Base-by-base conservation (phyloP, 1,140 invertebrate genomes). In the Anadara kagoshimensis region DNA sequence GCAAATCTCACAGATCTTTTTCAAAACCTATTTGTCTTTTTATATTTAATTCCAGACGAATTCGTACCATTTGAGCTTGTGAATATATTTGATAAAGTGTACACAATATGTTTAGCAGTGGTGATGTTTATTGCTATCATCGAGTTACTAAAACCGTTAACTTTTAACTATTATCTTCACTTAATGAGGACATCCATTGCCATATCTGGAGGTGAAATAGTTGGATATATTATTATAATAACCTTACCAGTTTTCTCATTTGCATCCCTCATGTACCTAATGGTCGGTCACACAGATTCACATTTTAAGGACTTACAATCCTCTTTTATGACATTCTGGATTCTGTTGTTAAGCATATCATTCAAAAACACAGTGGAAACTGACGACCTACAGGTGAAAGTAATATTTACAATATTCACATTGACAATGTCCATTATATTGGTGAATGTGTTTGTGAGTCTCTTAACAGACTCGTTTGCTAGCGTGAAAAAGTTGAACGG, bases 111-210 rank as follows among this genome's bases (percentile, higher is more conserved):
- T 20, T 16, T 76, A 3, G 61, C 65, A n/a, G 36, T 56, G 43
- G 64, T 68, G 11, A 51, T 70, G 18, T 79, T 79, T 57, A 51
- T 79, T 8, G 36, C 56, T 4, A 64, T 71, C 0, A 41, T 79
- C 11, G 41, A 59, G 8, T 57, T 79, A 18, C 65, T 79, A n/a
- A 63, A 68, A n/a, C 74, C 74, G 0, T 36, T 79, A 16, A 59
- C 70, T n/a, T 58, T 79, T 51, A 76, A 76, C 54, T 71, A 36
- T 36, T 56, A 79, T 62, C 64, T 79, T 16, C 62, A 68, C 51
- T 53, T 79, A n/a, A 61, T 79, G 56, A 45, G 61, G 18, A 43
- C 26, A 12, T 76, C 74, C 18, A 41, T 79, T 29, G 20, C 59
- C 1, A 47, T 41, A 5, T 51, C 63, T 1, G 56, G 47, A 49